These are phyloP conservation scores for Triplophysa yarkandensis DNA, from an alignment of 2,797 vertebrate genomes.

Conservation along the genomic window DNA sequence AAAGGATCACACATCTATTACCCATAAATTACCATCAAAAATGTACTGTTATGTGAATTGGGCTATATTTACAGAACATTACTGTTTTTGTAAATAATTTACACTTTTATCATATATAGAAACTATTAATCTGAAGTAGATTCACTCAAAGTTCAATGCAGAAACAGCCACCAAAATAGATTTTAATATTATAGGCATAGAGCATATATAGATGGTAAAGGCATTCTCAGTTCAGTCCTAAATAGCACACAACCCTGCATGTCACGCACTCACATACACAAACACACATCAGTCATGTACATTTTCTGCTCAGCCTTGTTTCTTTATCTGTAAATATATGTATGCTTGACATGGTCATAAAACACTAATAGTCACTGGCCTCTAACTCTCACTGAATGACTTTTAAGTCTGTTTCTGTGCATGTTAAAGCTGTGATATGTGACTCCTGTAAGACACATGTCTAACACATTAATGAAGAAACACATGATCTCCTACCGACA, in stretches of 20 bases:
- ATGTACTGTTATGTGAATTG: no score
- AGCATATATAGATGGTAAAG: not conserved
- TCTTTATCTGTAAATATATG: slow-evolving; percentile 20
- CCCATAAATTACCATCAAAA: no score
- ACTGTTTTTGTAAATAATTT: no score
- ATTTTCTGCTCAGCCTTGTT: not conserved
- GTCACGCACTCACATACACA: not conserved
- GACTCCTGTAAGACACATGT: not conserved
- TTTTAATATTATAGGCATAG: not conserved
- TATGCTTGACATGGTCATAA: slow-evolving; percentile 9
- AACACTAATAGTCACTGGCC: not conserved
- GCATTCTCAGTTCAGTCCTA: not conserved
- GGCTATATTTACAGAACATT: no score
- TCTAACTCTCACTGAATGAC: not conserved
- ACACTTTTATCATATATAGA: no score
- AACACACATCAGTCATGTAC: slow-evolving; percentile 4
- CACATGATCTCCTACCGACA: not conserved
- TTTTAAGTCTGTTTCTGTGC: not conserved
- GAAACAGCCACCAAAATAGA: no score
- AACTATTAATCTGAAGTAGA: no score
- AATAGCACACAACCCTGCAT: not conserved
- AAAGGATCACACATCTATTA: no score
- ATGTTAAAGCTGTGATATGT: not conserved
- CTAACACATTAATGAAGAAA: not conserved
- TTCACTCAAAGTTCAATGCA: no score